Percentiles rank a stretch among this genome's conserved stretches.
phyloP scores from a whole-genome alignment of 2,797 vertebrate genomes.

The Chaetodon trifasciatus region DNA sequence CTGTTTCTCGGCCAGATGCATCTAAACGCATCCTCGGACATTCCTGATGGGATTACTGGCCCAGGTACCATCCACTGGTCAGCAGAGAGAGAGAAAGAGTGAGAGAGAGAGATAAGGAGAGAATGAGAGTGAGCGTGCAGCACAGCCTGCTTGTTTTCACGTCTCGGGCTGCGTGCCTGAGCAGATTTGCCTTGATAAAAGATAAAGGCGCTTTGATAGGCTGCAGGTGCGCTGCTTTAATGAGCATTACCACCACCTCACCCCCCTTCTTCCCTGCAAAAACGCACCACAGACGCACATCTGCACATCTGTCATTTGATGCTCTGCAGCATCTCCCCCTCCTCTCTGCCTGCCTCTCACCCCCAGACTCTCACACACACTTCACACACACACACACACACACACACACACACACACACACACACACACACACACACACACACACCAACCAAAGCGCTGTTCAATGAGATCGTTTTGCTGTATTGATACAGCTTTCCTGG shows the following conservation, averaged over 20 bases:
- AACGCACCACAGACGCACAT: constrained; percentile 67
- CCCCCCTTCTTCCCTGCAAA: constrained; percentile 35
- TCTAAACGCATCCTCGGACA: constrained; percentile 71
- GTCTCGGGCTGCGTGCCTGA: constrained; percentile 76
- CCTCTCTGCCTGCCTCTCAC: constrained; percentile 53
- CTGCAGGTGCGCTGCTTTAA: constrained; percentile 86
- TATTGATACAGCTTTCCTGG: constrained; percentile 54
- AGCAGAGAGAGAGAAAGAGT: constrained; percentile 31
- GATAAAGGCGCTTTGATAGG: constrained; percentile 86
- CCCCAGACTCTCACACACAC: constrained; percentile 24
- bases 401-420: not conserved
- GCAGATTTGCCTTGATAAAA: constrained; percentile 82
- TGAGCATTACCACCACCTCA: constrained; percentile 65
- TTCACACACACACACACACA: not conserved
- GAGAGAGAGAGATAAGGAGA: constrained; percentile 25
- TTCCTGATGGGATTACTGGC: constrained; percentile 79
- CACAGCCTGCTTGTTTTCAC: constrained; percentile 66
- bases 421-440: constrained; percentile 13
- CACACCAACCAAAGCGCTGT: constrained; percentile 33
- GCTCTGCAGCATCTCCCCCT: constrained; percentile 59
- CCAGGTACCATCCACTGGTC: constrained; percentile 68
- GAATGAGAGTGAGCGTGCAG: constrained; percentile 50
- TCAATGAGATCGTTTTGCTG: constrained; percentile 53
- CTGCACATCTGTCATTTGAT: constrained; percentile 76
- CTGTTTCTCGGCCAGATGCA: constrained; percentile 67